Evolutionary conservation across 2,797 vertebrate species (phyloP).

Genomic region (Epinephelus malabaricus): DNA sequence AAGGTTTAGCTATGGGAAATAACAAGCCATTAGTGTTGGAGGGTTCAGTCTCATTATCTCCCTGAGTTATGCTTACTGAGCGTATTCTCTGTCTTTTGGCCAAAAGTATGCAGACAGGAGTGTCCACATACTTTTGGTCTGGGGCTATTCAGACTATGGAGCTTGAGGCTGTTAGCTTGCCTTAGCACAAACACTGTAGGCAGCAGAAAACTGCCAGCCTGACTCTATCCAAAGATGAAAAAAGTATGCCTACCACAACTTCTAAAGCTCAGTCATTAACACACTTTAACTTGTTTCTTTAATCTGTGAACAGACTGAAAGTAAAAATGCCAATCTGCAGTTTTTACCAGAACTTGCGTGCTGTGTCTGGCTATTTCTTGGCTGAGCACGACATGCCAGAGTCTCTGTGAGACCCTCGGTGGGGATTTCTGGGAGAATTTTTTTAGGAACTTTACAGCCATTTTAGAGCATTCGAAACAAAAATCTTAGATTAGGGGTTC

Average conservation of each 20-base stretch:
- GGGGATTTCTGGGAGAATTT: too few relatives aligned
- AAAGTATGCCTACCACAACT: neutral
- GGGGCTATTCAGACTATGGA: neutral
- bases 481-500: too few relatives aligned
- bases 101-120: neutral
- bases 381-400: neutral
- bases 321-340: neutral
- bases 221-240: neutral
- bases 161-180: neutral
- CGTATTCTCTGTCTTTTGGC: neutral
- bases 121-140: neutral
- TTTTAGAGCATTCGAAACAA: too few relatives aligned
- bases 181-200: too few relatives aligned
- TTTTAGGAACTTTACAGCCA: too few relatives aligned
- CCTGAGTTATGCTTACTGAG: neutral
- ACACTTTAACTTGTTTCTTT: neutral
- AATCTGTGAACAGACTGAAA: neutral
- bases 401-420: neutral
- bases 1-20: neutral
- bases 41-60: neutral
- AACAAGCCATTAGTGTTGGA: neutral
- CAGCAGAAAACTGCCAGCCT: neutral
- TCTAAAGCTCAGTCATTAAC: neutral
- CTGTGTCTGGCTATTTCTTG: neutral
- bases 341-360: neutral